A percentile compares a stretch with the other conserved stretches of the same genome.
phyloP scores from a whole-genome alignment of 2,888 invertebrate genomes.

The Anorthoa munda region DNA sequence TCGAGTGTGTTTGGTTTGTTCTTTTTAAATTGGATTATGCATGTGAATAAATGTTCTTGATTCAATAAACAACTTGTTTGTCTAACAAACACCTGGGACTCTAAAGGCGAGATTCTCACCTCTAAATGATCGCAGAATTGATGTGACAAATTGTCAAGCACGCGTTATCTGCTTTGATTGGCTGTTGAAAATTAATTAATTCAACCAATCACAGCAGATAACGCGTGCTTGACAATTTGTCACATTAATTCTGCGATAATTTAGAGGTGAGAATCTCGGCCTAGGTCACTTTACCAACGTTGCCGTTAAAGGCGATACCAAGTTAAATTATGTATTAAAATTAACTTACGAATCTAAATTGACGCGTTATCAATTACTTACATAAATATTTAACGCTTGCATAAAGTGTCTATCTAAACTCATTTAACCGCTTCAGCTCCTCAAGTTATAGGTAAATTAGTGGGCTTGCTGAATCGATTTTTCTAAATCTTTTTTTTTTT shows the following conservation, averaged over 20 bases:
- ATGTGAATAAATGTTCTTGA: conserved; percentile 90
- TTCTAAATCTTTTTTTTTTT: neutral
- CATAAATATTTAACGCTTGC: conserved; percentile 10
- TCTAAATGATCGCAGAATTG: too few relatives aligned
- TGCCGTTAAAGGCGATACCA: neutral
- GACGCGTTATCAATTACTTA: neutral
- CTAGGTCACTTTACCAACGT: conserved; percentile 38
- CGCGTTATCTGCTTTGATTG: too few relatives aligned
- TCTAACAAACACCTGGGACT: conserved; percentile 64
- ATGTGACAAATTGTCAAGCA: too few relatives aligned
- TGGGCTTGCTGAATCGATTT: conserved; percentile 12
- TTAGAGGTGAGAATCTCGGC: neutral
- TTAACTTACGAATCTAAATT: neutral
- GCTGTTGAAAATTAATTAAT: too few relatives aligned
- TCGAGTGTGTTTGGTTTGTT: conserved; percentile 89
- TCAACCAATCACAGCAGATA: too few relatives aligned
- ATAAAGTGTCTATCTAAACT: conserved; percentile 22
- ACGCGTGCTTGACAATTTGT: too few relatives aligned
- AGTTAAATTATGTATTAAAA: conserved; percentile 1
- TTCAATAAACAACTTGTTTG: conserved; percentile 77
- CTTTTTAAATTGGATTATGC: conserved; percentile 85
- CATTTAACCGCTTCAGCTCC: conserved; percentile 19
- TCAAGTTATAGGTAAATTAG: conserved; percentile 1
- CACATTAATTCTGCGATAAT: too few relatives aligned
- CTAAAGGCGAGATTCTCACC: neutral